Conservation (phyloP, 2,888 invertebrate species). For the Uloborus plumipes region DNA sequence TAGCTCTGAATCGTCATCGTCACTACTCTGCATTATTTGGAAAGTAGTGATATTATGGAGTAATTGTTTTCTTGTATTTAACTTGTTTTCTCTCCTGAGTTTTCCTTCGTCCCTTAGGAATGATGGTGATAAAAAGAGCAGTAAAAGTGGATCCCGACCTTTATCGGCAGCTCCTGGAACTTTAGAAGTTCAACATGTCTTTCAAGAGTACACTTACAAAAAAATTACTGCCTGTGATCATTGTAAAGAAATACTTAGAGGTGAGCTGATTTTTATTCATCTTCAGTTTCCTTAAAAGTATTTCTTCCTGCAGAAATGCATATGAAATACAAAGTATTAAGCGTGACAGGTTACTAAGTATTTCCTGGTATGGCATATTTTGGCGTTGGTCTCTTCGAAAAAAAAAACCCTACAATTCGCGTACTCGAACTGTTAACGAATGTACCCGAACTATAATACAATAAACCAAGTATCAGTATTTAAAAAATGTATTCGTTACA, state of each 20-base stretch:
- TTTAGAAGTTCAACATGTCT: constrained; percentile 82
- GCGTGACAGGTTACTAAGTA: too few relatives aligned
- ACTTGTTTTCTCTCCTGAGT: background rate
- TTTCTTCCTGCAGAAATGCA: background rate
- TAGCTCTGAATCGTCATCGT: too few relatives aligned
- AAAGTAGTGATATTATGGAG: too few relatives aligned
- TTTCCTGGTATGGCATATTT: too few relatives aligned
- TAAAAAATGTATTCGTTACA: too few relatives aligned
- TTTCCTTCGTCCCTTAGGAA: background rate
- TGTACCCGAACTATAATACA: too few relatives aligned
- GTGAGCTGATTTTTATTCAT: constrained; percentile 73
- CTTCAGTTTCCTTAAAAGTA: background rate
- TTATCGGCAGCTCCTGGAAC: constrained; percentile 49
- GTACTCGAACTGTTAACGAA: too few relatives aligned
- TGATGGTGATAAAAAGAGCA: constrained; percentile 53
- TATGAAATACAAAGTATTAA: background rate
- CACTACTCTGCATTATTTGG: too few relatives aligned
- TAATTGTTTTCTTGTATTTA: background rate
- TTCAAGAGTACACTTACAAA: constrained; percentile 95
- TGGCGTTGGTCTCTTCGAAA: too few relatives aligned
- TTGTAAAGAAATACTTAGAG: constrained; percentile 91
- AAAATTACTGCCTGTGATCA: constrained; percentile 95
- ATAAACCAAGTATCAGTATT: too few relatives aligned
- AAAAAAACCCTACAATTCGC: too few relatives aligned
- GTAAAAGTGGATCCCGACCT: constrained; percentile 55